phyloP scores from a whole-genome alignment of 2,888 invertebrate genomes.

The Macaria notata region DNA sequence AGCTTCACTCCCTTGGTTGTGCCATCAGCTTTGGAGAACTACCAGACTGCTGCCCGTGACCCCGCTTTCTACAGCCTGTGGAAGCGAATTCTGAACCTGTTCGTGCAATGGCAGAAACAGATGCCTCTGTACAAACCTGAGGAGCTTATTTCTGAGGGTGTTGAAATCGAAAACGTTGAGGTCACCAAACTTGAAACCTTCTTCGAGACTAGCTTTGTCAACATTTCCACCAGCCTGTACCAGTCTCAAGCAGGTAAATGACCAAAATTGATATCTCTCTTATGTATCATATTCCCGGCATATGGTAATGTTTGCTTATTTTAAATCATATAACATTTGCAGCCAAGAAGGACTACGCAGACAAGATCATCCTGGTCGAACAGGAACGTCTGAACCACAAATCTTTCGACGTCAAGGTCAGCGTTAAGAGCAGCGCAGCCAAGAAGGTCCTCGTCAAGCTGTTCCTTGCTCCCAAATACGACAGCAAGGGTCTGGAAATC shows the following conservation, averaged over 20 bases:
- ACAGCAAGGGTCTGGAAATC: conserved; percentile 76
- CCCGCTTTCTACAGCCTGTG: conserved; percentile 86
- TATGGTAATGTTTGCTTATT: not conserved
- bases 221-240: conserved; percentile 67
- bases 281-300: too few species aligned
- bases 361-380: conserved; percentile 79
- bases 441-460: conserved; percentile 80
- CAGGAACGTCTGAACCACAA: conserved; percentile 87
- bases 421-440: conserved; percentile 80
- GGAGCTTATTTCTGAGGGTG: conserved; percentile 83
- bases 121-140: conserved; percentile 84
- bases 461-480: conserved; percentile 87
- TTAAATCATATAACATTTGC: conserved; percentile 22
- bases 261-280: not conserved
- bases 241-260: conserved; percentile 62
- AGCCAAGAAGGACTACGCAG: conserved; percentile 52
- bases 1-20: conserved; percentile 65
- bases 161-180: conserved; percentile 84
- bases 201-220: conserved; percentile 85
- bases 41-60: conserved; percentile 85
- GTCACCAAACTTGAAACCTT: conserved; percentile 86
- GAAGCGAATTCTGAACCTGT: conserved; percentile 82
- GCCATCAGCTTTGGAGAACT: conserved; percentile 85
- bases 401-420: conserved; percentile 83
- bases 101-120: conserved; percentile 81